Conservation (phyloP, 1,140 invertebrate genomes). For the Brachionus manjavacas region DNA sequence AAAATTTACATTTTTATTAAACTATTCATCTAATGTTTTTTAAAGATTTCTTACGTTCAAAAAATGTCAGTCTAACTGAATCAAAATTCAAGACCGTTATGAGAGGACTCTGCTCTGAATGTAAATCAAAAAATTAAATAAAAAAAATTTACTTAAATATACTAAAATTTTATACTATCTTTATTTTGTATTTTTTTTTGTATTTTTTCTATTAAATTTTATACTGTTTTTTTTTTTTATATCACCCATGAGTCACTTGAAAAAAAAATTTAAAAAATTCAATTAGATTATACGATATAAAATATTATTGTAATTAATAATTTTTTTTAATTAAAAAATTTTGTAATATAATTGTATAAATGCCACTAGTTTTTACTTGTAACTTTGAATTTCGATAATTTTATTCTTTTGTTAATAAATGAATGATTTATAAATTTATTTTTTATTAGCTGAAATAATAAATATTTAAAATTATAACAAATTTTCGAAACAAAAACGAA, state of each 20-base stretch:
- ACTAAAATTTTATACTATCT: background rate
- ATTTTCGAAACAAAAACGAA: too few relatives aligned
- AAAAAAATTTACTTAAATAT: background rate
- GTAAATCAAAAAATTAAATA: background rate
- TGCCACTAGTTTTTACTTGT: too few relatives aligned
- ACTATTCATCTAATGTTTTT: background rate
- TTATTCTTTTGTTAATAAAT: too few relatives aligned
- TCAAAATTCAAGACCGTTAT: background rate
- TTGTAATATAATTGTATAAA: too few relatives aligned
- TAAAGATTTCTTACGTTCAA: background rate
- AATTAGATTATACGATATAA: too few relatives aligned
- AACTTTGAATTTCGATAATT: too few relatives aligned
- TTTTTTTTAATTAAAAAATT: too few relatives aligned
- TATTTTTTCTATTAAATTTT: background rate
- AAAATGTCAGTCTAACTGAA: constrained; percentile 4
- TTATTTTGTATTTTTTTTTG: background rate
- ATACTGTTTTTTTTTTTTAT: background rate
- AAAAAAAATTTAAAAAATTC: background rate
- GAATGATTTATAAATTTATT: too few relatives aligned
- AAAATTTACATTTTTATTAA: background rate
- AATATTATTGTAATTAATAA: too few relatives aligned
- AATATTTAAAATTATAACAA: too few relatives aligned
- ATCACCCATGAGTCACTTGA: background rate
- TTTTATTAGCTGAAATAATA: too few relatives aligned
- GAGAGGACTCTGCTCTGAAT: background rate